phyloP scores from a whole-genome alignment of 1,140 invertebrate genomes.

The Camponotus floridanus region DNA sequence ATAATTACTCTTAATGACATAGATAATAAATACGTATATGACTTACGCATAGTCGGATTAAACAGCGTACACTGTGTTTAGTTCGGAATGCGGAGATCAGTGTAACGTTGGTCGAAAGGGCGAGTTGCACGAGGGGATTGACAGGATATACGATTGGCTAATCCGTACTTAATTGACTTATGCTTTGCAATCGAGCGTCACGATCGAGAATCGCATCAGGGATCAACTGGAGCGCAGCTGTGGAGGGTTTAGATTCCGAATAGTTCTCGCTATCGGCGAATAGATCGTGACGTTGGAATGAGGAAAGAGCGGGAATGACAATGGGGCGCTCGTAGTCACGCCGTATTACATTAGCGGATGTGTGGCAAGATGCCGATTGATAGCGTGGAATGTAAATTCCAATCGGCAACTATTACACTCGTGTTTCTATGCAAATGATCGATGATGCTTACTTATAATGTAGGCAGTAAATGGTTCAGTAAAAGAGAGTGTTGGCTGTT shows the following conservation, averaged over 20 bases:
- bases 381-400: conserved; percentile 43
- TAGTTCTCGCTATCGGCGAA: conserved; percentile 51
- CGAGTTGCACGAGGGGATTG: not conserved
- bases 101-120: not conserved
- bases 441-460: not conserved
- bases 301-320: conserved; percentile 61
- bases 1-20: conserved; percentile 12
- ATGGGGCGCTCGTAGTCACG: conserved; percentile 62
- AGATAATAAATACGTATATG: conserved; percentile 22
- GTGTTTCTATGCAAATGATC: conserved; percentile 32
- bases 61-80: not conserved
- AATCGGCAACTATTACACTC: conserved; percentile 8
- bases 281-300: conserved; percentile 62
- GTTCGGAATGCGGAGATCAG: conserved; percentile 3
- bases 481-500: not conserved
- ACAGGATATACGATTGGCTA: conserved; percentile 61
- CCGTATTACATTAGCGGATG: conserved; percentile 65
- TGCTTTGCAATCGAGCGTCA: conserved; percentile 65
- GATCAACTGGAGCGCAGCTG: conserved; percentile 69
- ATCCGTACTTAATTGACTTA: conserved; percentile 73
- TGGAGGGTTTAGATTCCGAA: conserved; percentile 47
- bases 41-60: not conserved
- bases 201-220: conserved; percentile 68
- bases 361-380: conserved; percentile 34
- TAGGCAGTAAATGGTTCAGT: not conserved